These are phyloP conservation scores for Eristalis intricaria DNA, from an alignment of 2,888 invertebrate species.

Conservation along the genomic window DNA sequence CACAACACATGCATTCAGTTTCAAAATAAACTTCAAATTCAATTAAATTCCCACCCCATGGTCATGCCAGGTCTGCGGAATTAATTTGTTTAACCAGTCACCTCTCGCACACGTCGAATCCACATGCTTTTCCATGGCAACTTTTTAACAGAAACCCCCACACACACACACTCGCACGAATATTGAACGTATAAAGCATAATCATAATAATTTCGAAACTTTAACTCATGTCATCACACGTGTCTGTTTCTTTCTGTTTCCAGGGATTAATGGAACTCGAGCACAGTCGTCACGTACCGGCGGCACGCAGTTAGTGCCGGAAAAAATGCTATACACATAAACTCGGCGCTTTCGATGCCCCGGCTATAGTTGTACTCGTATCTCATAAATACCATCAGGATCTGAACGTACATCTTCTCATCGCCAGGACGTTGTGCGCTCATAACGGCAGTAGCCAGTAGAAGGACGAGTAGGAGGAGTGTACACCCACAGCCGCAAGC, in stretches of 20 bases:
- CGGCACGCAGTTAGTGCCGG: constrained; percentile 35
- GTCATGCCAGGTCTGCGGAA: neutral
- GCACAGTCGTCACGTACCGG: constrained; percentile 22
- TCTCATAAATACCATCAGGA: neutral
- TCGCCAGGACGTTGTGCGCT: neutral
- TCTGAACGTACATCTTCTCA: neutral
- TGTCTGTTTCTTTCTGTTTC: constrained; percentile 31
- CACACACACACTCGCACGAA: neutral
- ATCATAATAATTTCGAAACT: neutral
- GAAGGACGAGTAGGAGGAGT: neutral
- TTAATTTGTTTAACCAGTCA: neutral
- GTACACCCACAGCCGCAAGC: constrained; percentile 31
- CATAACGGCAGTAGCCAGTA: neutral
- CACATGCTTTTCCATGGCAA: neutral
- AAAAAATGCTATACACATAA: constrained; percentile 37
- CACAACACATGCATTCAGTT: neutral
- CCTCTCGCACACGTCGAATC: neutral
- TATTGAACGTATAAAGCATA: neutral
- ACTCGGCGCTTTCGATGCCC: neutral
- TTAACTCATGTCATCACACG: constrained; percentile 30
- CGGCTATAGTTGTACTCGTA: neutral
- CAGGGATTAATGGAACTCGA: constrained; percentile 55
- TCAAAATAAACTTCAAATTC: neutral
- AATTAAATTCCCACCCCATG: neutral
- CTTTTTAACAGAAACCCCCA: neutral